phyloP scores from a whole-genome alignment of 2,797 vertebrate genomes.

The Helostoma temminkii region DNA sequence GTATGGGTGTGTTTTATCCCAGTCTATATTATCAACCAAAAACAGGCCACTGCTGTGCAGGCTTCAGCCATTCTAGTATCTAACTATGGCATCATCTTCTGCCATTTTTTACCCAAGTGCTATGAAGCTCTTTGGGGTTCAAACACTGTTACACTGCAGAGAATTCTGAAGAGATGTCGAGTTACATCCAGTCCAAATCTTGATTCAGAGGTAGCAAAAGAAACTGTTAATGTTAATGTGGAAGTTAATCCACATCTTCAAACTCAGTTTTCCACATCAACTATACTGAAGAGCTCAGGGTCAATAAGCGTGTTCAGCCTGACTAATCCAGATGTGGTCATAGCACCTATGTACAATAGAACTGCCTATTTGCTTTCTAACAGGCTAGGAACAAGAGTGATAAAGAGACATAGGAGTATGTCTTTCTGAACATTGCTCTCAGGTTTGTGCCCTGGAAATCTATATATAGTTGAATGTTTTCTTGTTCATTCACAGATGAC shows the following conservation, averaged over 20 bases:
- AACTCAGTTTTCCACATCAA: too few relatives aligned
- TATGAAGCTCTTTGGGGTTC: conserved; percentile 55
- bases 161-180: conserved; percentile 32
- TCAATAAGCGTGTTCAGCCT: neutral
- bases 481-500: too few relatives aligned
- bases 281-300: neutral
- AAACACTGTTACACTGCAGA: conserved; percentile 18
- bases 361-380: neutral
- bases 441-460: too few relatives aligned
- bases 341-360: neutral
- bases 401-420: conserved; percentile 1
- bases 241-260: too few relatives aligned
- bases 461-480: too few relatives aligned
- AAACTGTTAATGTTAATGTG: neutral
- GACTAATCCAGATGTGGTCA: neutral
- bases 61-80: conserved; percentile 79
- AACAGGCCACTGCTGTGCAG: conserved; percentile 65
- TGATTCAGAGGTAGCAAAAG: neutral
- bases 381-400: neutral
- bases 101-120: conserved; percentile 79
- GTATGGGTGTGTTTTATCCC: conserved; percentile 82
- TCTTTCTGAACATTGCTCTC: conserved; percentile 21
- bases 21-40: conserved; percentile 65
- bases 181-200: neutral
- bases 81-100: conserved; percentile 79